A percentile compares a stretch with the other conserved stretches of the same genome.
Evolutionary conservation across 2,797 vertebrate genomes (phyloP).

Genomic region (Myiotriccus ornatus): DNA sequence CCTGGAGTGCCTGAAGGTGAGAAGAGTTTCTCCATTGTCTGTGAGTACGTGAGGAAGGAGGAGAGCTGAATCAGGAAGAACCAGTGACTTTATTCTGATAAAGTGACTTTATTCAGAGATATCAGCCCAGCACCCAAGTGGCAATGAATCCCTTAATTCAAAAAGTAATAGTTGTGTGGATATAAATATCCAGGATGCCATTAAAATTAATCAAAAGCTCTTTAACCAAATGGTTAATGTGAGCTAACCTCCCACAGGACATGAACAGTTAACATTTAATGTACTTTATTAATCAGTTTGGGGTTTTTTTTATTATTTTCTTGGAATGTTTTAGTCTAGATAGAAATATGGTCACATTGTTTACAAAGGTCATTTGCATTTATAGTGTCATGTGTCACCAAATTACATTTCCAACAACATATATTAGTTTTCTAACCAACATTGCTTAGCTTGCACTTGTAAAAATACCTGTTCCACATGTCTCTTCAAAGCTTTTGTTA

Average conservation of each 20-base stretch:
- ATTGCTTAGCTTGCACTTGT: background rate
- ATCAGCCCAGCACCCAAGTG: background rate
- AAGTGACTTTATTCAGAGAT: background rate
- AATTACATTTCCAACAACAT: background rate
- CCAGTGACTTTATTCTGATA: constrained; percentile 19
- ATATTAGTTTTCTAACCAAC: background rate
- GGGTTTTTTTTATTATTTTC: background rate
- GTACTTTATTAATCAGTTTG: background rate
- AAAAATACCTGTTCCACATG: background rate
- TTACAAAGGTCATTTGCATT: background rate
- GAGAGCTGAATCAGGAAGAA: background rate
- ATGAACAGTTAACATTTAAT: constrained; percentile 1
- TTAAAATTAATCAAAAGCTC: constrained; percentile 54
- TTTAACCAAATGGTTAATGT: constrained; percentile 31
- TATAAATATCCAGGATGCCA: constrained; percentile 13
- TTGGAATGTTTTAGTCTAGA: background rate
- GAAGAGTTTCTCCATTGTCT: constrained; percentile 29
- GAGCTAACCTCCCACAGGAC: constrained; percentile 19
- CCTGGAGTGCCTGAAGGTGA: background rate
- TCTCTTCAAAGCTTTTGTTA: background rate
- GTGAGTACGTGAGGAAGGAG: background rate
- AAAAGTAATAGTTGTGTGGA: background rate
- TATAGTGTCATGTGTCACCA: background rate
- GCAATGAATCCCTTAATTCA: background rate
- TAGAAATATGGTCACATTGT: background rate